Evolutionary conservation across 37 sponge, comb jelly and placozoan species (phyloP).

Genomic region (Chondrosia reniformis): DNA sequence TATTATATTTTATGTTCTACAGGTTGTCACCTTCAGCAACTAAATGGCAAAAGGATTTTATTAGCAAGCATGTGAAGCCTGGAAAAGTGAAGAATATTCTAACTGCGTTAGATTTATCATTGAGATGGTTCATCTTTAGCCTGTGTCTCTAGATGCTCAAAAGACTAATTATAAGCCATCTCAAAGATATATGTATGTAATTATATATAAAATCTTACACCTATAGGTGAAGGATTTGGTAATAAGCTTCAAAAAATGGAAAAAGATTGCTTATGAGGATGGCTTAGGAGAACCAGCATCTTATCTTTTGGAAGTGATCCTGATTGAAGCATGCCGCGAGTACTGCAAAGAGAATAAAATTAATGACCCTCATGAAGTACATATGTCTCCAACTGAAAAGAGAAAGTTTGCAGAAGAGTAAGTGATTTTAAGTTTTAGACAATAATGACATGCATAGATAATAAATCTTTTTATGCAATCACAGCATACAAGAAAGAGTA

Average conservation of each 20-base stretch:
- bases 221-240: constrained; percentile 53
- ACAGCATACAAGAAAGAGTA: no score
- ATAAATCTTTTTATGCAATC: no score
- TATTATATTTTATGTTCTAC: not conserved
- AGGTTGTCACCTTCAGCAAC: not conserved
- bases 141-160: not conserved
- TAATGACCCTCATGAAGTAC: no score
- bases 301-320: constrained; percentile 31
- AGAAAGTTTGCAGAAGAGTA: no score
- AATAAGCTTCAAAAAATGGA: constrained; percentile 58
- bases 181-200: not conserved
- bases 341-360: not conserved
- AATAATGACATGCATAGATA: no score
- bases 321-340: constrained; percentile 27
- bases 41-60: not conserved
- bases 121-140: not conserved
- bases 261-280: constrained; percentile 7
- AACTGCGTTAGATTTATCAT: not conserved
- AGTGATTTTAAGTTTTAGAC: no score
- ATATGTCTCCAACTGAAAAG: no score
- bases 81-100: not conserved
- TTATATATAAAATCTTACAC: not conserved
- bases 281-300: constrained; percentile 33
- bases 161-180: not conserved
- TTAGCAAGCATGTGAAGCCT: not conserved